These are phyloP conservation scores for Erebia epiphron DNA, from an alignment of 2,888 invertebrate species.

Conservation along the genomic window DNA sequence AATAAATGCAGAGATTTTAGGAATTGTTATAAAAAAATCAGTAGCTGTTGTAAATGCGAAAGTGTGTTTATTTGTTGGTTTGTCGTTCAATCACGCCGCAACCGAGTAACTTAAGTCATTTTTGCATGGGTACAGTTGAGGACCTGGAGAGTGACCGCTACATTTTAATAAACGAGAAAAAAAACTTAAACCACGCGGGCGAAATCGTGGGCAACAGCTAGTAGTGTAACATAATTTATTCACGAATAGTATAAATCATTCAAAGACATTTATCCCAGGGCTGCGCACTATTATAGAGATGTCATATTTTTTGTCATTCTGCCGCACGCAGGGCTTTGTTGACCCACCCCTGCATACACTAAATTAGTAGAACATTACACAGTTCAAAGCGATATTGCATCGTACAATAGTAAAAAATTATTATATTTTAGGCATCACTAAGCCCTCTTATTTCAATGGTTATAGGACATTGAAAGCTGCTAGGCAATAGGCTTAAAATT, in stretches of 20 bases:
- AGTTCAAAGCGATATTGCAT: slow-evolving; percentile 59
- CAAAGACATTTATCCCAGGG: slow-evolving; percentile 47
- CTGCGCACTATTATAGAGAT: slow-evolving; percentile 57
- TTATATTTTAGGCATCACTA: neutral
- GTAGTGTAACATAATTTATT: slow-evolving; percentile 16
- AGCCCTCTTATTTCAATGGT: neutral
- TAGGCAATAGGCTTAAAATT: neutral
- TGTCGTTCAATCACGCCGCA: too few relatives aligned
- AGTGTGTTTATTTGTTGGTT: too few relatives aligned
- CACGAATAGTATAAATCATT: slow-evolving; percentile 44
- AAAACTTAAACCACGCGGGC: too few relatives aligned
- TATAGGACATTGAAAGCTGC: neutral
- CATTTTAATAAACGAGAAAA: too few relatives aligned
- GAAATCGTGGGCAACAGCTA: too few relatives aligned
- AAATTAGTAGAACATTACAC: slow-evolving; percentile 64
- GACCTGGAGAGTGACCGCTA: too few relatives aligned
- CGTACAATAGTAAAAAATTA: slow-evolving; percentile 23
- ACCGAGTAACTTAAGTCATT: too few relatives aligned
- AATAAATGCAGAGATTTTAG: too few relatives aligned
- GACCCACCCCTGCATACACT: slow-evolving; percentile 44
- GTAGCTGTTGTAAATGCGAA: too few relatives aligned
- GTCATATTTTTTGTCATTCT: slow-evolving; percentile 60
- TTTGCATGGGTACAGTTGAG: too few relatives aligned
- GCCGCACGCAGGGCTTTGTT: slow-evolving; percentile 42
- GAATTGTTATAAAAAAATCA: too few relatives aligned